Base-by-base conservation (phyloP, 1,140 invertebrate genomes). In the Xylocopa sonorina region DNA sequence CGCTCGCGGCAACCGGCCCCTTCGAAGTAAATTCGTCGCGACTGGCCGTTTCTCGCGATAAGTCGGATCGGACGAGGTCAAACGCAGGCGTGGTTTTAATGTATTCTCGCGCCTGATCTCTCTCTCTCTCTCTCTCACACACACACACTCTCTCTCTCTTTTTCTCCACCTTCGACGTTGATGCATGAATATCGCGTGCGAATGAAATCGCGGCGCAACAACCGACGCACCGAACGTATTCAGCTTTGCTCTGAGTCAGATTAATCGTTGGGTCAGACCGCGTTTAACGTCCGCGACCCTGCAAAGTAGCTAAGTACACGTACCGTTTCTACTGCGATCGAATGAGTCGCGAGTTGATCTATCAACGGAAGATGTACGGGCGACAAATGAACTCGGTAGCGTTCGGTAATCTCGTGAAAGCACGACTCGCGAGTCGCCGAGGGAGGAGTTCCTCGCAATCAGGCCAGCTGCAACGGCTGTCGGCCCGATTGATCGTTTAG, bases 161-260 rank as follows among this genome's bases (percentile, higher is more conserved):
- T n/a, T n/a, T n/a, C n/a, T n/a, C n/a, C n/a, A n/a, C n/a, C n/a
- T n/a, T n/a, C n/a, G n/a, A n/a, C 50, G 58, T 60, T 75, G 71
- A 88, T 86, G 84, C 86, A 85, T 88, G 87, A 90, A 81, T 89
- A 90, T 89, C 89, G 88, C 88, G 87, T 90, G 74, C 68, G 74
- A 34, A 14, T 32, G 34, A 57, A 29, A 66, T n/a, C n/a, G n/a
- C 21, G 38, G 14, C 9, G 32, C 41, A 57, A 57, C 38, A 29
- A 48, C 68, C 64, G 53, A 68, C 64, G 64, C 53, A 68, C 53
- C 21, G 12, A 2, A 10, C n/a, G 16, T 34, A 16, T 34, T 80
- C 68, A 57, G 60, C 21, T 69, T 60, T 7, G 41, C 5, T 58
- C n/a, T n/a, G n/a, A n/a, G 14, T 24, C 18, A 81, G 80, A 81